Conservation (phyloP, 2,888 invertebrate species). For the Eremobia ochroleuca region DNA sequence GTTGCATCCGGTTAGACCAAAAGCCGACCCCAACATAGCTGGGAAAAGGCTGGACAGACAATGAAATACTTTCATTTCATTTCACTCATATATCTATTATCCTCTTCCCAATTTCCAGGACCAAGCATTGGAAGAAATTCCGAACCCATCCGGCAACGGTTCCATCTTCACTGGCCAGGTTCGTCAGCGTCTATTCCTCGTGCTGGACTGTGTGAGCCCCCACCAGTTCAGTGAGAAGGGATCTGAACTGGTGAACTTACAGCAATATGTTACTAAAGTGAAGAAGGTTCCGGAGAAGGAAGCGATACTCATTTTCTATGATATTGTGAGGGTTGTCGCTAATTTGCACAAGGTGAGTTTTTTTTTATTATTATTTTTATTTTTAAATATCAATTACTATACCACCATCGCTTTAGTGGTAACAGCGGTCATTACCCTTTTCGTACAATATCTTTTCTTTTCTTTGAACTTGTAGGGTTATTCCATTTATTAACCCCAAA, state of each 20-base stretch:
- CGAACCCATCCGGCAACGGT: constrained; percentile 85
- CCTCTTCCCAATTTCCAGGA: constrained; percentile 88
- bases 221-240: constrained; percentile 92
- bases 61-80: too few species aligned
- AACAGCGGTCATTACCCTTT: not conserved
- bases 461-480: too few species aligned
- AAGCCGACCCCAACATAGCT: too few species aligned
- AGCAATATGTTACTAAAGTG: constrained; percentile 94
- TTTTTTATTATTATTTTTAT: not conserved
- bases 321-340: constrained; percentile 94
- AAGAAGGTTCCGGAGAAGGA: constrained; percentile 94
- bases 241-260: constrained; percentile 92
- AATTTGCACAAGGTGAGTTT: constrained; percentile 93
- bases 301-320: constrained; percentile 94
- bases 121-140: constrained; percentile 92
- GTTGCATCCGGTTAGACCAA: too few species aligned
- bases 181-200: constrained; percentile 92
- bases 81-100: not conserved
- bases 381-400: too few species aligned
- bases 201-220: constrained; percentile 93
- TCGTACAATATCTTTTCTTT: not conserved
- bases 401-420: not conserved
- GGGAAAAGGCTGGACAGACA: too few species aligned
- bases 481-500: too few species aligned
- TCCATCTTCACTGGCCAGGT: constrained; percentile 91